These are phyloP conservation scores for Glossophaga mutica DNA, from an alignment of 2,797 vertebrate species.

Conservation along the genomic window DNA sequence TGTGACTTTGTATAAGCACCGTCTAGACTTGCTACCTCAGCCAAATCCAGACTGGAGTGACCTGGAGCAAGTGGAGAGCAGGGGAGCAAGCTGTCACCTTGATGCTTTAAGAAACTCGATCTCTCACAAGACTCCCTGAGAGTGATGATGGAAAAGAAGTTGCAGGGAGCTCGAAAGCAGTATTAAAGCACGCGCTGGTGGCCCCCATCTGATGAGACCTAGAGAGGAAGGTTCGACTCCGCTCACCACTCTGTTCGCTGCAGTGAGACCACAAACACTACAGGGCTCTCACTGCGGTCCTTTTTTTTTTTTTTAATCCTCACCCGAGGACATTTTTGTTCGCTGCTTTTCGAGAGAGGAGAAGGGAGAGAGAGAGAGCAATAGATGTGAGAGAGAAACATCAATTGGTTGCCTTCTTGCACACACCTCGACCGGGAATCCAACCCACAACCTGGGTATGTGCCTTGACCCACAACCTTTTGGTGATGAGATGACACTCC, in stretches of 20 bases:
- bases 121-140: neutral
- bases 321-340: neutral
- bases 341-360: neutral
- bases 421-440: neutral
- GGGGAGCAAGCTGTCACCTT: neutral
- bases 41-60: conserved; percentile 4
- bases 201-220: neutral
- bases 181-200: neutral
- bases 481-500: too few relatives aligned
- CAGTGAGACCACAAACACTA: neutral
- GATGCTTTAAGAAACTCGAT: conserved; percentile 39
- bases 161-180: neutral
- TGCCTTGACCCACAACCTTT: too few relatives aligned
- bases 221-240: neutral
- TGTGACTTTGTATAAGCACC: conserved; percentile 2
- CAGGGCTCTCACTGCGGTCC: neutral
- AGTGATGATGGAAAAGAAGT: neutral
- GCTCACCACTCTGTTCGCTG: neutral
- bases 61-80: neutral
- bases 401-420: neutral
- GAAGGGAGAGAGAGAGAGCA: neutral
- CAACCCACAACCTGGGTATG: too few relatives aligned
- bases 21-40: conserved; percentile 58
- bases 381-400: neutral
- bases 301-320: neutral